phyloP scores from a whole-genome alignment of 2,797 vertebrate genomes.

The Odontamblyopus lacepedii region DNA sequence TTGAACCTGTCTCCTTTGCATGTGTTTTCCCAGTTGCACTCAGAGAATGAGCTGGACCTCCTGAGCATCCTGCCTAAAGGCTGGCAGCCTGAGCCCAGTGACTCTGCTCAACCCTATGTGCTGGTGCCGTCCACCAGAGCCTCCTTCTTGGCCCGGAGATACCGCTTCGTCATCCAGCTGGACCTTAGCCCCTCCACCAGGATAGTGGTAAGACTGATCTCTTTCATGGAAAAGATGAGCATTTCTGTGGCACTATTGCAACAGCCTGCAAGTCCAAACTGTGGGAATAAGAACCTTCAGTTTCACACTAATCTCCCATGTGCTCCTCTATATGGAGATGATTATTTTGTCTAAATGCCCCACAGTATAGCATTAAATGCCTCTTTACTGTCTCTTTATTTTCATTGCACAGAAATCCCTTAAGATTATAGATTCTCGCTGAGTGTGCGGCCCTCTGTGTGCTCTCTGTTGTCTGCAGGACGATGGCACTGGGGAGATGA shows the following conservation, averaged over 20 bases:
- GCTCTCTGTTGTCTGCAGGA: conserved; percentile 75
- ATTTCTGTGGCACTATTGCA: too few relatives aligned
- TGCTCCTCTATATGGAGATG: too few relatives aligned
- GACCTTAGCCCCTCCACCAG: conserved; percentile 98
- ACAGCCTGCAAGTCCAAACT: too few relatives aligned
- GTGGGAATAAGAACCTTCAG: too few relatives aligned
- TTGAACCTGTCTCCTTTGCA: background rate
- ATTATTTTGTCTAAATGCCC: too few relatives aligned
- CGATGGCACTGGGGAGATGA: conserved; percentile 95
- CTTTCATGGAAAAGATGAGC: background rate
- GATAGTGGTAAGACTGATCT: conserved; percentile 84
- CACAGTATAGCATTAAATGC: too few relatives aligned
- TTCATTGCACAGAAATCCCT: too few relatives aligned
- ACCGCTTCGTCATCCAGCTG: conserved; percentile 95
- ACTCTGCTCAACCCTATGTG: conserved; percentile 78
- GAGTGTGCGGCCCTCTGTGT: background rate
- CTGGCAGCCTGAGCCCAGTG: conserved; percentile 86
- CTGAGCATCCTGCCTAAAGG: conserved; percentile 91
- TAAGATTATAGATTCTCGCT: too few relatives aligned
- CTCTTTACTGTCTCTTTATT: too few relatives aligned
- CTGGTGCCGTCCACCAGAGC: conserved; percentile 90
- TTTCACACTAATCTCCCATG: too few relatives aligned
- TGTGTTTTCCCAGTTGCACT: conserved; percentile 75
- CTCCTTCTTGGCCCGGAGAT: conserved; percentile 93
- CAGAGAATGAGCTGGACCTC: conserved; percentile 89